Evolutionary conservation across 2,888 invertebrate species (phyloP).

Genomic region (Theretra japonica): DNA sequence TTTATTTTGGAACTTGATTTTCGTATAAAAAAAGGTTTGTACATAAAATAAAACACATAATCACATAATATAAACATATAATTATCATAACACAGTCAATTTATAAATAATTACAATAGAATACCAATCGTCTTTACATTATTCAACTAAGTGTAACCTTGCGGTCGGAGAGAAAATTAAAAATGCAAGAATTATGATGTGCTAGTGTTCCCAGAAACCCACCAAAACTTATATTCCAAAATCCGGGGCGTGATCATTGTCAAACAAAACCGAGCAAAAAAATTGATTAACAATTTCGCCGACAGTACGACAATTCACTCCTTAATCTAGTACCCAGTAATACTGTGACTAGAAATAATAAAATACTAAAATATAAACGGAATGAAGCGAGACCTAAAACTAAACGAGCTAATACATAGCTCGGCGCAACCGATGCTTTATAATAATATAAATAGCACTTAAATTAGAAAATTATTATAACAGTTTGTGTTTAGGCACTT

Average conservation of each 20-base stretch:
- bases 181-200: slow-evolving; percentile 40
- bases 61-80: slow-evolving; percentile 76
- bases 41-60: slow-evolving; percentile 55
- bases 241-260: slow-evolving; percentile 2
- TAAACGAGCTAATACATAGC: slow-evolving; percentile 37
- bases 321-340: slow-evolving; percentile 70
- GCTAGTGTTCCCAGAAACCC: slow-evolving; percentile 52
- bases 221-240: slow-evolving; percentile 39
- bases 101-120: slow-evolving; percentile 64
- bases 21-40: background rate
- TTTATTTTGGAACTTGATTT: no score
- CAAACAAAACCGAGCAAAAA: background rate
- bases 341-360: slow-evolving; percentile 77
- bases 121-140: slow-evolving; percentile 65
- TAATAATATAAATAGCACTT: slow-evolving; percentile 24
- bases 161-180: slow-evolving; percentile 45
- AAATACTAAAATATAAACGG: slow-evolving; percentile 52
- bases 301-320: slow-evolving; percentile 30
- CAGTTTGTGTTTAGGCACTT: slow-evolving; percentile 24
- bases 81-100: slow-evolving; percentile 82
- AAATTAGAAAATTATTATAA: slow-evolving; percentile 13
- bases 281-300: slow-evolving; percentile 8
- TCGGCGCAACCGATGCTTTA: background rate
- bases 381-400: slow-evolving; percentile 50
- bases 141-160: slow-evolving; percentile 52